Base-by-base conservation (phyloP, 2,888 invertebrate species). In the Diploptera punctata region DNA sequence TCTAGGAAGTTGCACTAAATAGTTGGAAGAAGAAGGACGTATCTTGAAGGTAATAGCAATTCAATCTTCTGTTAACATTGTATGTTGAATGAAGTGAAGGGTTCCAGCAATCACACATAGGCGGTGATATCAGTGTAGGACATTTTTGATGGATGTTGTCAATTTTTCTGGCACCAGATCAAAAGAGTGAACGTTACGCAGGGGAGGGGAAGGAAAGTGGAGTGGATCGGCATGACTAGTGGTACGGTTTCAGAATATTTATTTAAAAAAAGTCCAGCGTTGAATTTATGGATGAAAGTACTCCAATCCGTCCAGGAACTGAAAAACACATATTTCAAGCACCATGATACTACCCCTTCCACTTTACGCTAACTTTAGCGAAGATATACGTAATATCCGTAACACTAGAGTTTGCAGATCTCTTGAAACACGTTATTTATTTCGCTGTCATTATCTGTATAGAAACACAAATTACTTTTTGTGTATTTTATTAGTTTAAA, bases 161-260 rank as follows among this genome's bases (percentile, higher is more conserved):
- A 60, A 67, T 67, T 71, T 71, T 68, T 67, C 71, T 71, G 67
- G 71, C 71, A 71, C 52, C 57, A 71, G 71, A 67, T 71, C 67
- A 71, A 71, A 71, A 44, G 54, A 38, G 3, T 16, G 47, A 44
- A 24, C 26, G 47, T 33, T 19, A 61, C 7, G 61, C 33, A 7
- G 16, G n/a, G 4, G 18, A 33, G 33, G 18, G 33, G 18, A 21
- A n/a, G 19, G 21, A 18, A 18, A 19, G 33, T 61, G 21, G 54
- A 54, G 21, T 49, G 24, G 24, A 54, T 21, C 13, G 54, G 54
- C 5, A 54, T 18, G 38, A 38, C 9, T 13, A 13, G 61, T 19
- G 33, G 33, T 61, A 61, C 38, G 61, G 61, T 61, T 61, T 61
- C 38, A 19, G 61, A 33, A 61, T 61, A 61, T 61, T 61, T 61